phyloP scores from a whole-genome alignment of 2,113 vertebrate species.

The Laterallus jamaicensis region DNA sequence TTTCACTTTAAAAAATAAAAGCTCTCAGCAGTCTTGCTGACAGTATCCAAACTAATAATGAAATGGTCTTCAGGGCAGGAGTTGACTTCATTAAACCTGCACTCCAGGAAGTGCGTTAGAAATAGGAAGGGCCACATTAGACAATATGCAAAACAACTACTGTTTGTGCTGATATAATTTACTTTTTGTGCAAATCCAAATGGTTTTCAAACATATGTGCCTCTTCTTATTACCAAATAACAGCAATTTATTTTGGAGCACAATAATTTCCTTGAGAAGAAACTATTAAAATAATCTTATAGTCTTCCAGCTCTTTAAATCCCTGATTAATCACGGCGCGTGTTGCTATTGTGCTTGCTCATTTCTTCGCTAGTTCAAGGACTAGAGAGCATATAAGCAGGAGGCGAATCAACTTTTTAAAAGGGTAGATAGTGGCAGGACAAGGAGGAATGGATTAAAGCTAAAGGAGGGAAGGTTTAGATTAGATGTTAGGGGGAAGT shows the following conservation, averaged over 20 bases:
- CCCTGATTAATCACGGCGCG: background rate
- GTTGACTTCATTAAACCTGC: background rate
- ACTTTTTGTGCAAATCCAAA: background rate
- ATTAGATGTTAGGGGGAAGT: too few relatives aligned
- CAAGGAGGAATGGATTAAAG: too few relatives aligned
- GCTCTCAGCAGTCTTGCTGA: background rate
- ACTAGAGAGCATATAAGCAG: too few relatives aligned
- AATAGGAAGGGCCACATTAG: background rate
- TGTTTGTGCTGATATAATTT: background rate
- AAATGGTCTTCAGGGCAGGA: background rate
- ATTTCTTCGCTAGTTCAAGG: background rate
- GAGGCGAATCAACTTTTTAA: too few relatives aligned
- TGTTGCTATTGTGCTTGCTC: background rate
- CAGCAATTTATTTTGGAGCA: background rate
- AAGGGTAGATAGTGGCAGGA: too few relatives aligned
- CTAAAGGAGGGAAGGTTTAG: too few relatives aligned
- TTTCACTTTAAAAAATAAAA: background rate
- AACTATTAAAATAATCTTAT: background rate
- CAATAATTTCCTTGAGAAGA: background rate
- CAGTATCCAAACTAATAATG: background rate
- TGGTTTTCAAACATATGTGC: background rate
- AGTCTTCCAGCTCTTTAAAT: background rate
- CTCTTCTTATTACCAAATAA: background rate
- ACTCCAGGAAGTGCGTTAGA: background rate
- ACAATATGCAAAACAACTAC: background rate